Evolutionary conservation across 2,113 vertebrate genomes (phyloP).

Genomic region (Gallinago paraguaiae): DNA sequence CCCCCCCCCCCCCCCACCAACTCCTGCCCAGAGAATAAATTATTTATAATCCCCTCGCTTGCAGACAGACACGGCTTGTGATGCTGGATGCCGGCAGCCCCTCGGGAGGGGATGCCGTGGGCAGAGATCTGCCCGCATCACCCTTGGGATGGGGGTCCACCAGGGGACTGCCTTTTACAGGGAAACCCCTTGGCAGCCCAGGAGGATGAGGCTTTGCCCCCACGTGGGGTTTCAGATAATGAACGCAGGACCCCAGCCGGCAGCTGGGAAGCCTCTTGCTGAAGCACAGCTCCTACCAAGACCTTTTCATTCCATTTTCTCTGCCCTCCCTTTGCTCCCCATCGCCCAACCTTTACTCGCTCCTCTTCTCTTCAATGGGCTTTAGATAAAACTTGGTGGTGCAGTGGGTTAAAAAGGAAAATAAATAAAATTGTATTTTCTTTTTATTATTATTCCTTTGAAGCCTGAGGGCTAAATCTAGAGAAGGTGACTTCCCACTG

Average conservation of each 20-base stretch:
- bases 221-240: accelerated
- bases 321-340: not conserved
- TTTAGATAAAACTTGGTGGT: not conserved
- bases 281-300: not conserved
- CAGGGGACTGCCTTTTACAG: too few species aligned
- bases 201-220: not conserved
- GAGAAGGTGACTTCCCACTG: not conserved
- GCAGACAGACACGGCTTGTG: accelerated
- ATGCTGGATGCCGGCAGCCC: not conserved
- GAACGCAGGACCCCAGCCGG: not conserved
- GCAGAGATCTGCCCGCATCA: not conserved
- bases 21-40: slow-evolving; percentile 13
- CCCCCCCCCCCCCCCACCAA: not conserved
- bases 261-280: not conserved
- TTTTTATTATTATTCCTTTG: not conserved
- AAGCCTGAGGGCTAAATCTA: not conserved
- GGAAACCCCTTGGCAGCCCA: not conserved
- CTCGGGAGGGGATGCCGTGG: not conserved
- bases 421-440: not conserved
- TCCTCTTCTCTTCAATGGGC: not conserved
- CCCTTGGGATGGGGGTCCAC: not conserved
- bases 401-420: not conserved
- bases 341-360: not conserved
- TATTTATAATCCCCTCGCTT: not conserved
- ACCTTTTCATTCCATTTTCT: not conserved